Conservation (phyloP, 2,113 vertebrate genomes). For the Gymnarchus niloticus region DNA sequence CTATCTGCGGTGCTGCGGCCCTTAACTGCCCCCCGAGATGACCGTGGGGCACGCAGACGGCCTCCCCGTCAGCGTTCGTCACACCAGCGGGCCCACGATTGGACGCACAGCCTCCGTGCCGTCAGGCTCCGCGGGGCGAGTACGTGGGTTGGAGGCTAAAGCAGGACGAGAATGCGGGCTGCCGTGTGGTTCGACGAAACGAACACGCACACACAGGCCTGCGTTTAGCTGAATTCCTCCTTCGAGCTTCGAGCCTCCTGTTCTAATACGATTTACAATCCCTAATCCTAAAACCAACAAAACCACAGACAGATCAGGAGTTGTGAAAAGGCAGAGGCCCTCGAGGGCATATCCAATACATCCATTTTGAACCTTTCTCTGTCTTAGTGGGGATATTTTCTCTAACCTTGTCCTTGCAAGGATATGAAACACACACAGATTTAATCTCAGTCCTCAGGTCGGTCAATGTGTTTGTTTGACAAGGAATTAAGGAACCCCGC, state of each 20-base stretch:
- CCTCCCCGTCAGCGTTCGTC: constrained; percentile 23
- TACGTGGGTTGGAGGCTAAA: too few relatives aligned
- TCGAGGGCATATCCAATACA: background rate
- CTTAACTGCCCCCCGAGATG: constrained; percentile 15
- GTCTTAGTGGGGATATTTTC: background rate
- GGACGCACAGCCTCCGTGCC: background rate
- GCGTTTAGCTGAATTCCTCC: background rate
- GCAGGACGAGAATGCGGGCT: too few relatives aligned
- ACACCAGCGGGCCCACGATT: too few relatives aligned
- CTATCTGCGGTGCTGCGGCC: constrained; percentile 24
- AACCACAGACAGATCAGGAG: background rate
- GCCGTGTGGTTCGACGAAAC: too few relatives aligned
- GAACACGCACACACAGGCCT: background rate
- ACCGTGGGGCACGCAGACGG: constrained; percentile 15
- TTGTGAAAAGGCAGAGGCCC: background rate
- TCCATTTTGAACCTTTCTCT: background rate
- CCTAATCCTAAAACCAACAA: background rate
- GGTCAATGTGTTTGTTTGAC: constrained; percentile 41
- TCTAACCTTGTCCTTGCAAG: background rate
- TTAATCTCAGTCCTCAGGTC: constrained; percentile 45
- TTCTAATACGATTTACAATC: background rate
- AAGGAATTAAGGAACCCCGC: constrained; percentile 19
- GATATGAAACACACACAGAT: background rate
- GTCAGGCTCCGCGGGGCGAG: too few relatives aligned
- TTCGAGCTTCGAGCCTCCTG: background rate